phyloP scores from a whole-genome alignment of 1,140 invertebrate genomes.

The Heliconius eleuchia region DNA sequence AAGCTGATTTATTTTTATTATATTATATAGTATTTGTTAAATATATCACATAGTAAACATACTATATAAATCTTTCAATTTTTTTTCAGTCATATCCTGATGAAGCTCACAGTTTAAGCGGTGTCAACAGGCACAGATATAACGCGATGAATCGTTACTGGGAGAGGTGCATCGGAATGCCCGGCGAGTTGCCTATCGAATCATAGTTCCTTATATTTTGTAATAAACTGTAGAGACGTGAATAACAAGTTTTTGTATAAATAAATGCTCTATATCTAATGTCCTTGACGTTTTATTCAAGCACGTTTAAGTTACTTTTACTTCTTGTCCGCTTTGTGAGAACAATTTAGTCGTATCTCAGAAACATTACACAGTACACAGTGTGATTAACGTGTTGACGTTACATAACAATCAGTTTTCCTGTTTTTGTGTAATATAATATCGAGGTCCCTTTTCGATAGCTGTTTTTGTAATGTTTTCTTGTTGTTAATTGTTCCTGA shows the following conservation, averaged over 20 bases:
- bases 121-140: conserved; percentile 92
- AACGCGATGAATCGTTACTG: conserved; percentile 94
- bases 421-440: neutral
- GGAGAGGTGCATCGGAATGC: conserved; percentile 85
- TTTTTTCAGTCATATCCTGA: conserved; percentile 94
- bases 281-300: conserved; percentile 30
- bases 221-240: conserved; percentile 17
- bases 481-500: neutral
- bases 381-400: neutral
- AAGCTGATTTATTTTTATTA: no score
- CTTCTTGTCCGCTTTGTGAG: conserved; percentile 17
- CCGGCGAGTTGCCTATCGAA: conserved; percentile 32
- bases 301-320: conserved; percentile 33
- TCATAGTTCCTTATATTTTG: conserved; percentile 11
- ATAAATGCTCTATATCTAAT: conserved; percentile 18
- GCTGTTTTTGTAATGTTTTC: neutral
- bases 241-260: conserved; percentile 20
- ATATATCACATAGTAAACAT: no score
- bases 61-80: no score
- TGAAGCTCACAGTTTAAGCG: conserved; percentile 91
- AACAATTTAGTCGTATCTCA: neutral
- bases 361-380: neutral
- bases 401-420: neutral
- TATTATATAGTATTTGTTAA: no score
- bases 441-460: neutral